Evolutionary conservation across 2,797 vertebrate species (phyloP), one percentile per base, ranked within the genome.

Genomic region (Gymnocypris eckloni): DNA sequence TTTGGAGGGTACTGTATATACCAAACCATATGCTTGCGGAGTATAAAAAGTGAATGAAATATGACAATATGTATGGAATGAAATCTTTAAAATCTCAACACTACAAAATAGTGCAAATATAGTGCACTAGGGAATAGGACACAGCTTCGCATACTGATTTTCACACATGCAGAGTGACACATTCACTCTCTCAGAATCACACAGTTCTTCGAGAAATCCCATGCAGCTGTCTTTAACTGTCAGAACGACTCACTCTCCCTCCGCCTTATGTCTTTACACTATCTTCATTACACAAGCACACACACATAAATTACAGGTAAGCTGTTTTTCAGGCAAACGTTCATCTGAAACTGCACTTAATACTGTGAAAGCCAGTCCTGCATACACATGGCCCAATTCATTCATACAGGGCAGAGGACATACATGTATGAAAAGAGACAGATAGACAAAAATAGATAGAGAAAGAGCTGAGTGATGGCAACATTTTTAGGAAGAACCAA

Each of bases 401-500:
- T 52, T 75, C 16, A 25, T 25, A 59, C 4, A 33, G 11, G n/a
- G 59, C 59, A 15, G 6, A 25, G 16, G 61, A 4, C 25, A n/a
- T 56, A 3, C 54, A 22, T 56, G 59, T 13, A 64, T 20, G 15
- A 39, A 66, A 10, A 52, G 15, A 82, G 39, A 70, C 16, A 79
- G 50, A 41, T 18, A 48, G 54, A 76, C 22, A 56, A 41, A 15
- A 6, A 66, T 16, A 25, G 22, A 59, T 18, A 75, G 45, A 81
- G n/a, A 80, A 71, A 48, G 22, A n/a, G 61, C 8, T 66, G 50
- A 89, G 25, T 76, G 61, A 81, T 72, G 75, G 80, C 37, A 45
- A 78, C 70, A 88, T 45, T 83, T 64, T 79, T 59, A 83, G 80
- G 85, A 88, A 84, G 59, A 75, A 45, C 70, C 76, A 83, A 86